phyloP scores from a whole-genome alignment of 2,888 invertebrate species.

The Aromia moschata region DNA sequence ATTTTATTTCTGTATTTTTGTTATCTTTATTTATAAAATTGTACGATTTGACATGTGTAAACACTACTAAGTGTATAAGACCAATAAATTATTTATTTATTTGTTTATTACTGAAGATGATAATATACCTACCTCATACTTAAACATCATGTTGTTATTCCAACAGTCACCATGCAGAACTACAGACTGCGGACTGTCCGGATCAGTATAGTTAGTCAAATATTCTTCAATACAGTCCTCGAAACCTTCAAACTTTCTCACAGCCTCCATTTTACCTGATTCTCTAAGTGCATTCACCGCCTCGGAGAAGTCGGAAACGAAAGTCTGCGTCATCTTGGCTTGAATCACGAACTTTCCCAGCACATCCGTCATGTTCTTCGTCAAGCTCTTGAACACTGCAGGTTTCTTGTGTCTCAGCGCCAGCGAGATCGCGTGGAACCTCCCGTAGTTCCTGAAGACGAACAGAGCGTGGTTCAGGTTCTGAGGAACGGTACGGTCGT shows the following conservation, averaged over 20 bases:
- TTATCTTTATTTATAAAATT: too few relatives aligned
- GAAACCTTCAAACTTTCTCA: constrained; percentile 38
- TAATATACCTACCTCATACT: constrained; percentile 47
- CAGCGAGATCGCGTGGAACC: constrained; percentile 46
- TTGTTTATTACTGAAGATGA: too few relatives aligned
- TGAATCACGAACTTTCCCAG: constrained; percentile 40
- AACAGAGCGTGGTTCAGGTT: constrained; percentile 48
- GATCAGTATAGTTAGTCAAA: constrained; percentile 23
- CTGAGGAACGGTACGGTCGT: constrained; percentile 46
- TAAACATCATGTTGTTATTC: constrained; percentile 52
- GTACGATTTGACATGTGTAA: too few relatives aligned
- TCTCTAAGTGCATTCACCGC: constrained; percentile 35
- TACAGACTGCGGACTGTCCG: constrained; percentile 35
- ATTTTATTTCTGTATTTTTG: too few relatives aligned
- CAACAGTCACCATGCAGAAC: constrained; percentile 51
- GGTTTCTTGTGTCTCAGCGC: constrained; percentile 43
- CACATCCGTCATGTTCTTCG: constrained; percentile 43
- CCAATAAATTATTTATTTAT: too few relatives aligned
- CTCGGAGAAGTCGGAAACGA: constrained; percentile 33
- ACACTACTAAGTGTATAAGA: too few relatives aligned
- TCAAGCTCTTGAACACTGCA: constrained; percentile 38
- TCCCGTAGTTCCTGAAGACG: constrained; percentile 43
- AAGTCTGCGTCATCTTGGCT: constrained; percentile 29
- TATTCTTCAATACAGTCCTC: constrained; percentile 33
- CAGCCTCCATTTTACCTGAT: constrained; percentile 20